These are phyloP conservation scores for Phrixothrix hirtus DNA, from an alignment of 2,888 invertebrate species.

Conservation along the genomic window DNA sequence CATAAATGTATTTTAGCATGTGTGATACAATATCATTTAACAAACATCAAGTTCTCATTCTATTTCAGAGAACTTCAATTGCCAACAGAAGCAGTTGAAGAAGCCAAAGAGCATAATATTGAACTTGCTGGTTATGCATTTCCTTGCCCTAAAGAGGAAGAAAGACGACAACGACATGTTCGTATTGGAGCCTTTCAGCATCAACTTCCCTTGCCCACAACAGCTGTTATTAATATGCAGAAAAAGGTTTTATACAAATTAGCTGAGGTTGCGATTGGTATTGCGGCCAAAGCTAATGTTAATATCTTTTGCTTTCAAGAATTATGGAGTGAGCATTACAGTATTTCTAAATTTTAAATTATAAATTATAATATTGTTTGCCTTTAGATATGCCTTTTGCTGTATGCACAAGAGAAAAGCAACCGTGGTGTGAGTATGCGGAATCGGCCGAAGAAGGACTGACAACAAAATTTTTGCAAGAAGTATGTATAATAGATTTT, in stretches of 20 bases:
- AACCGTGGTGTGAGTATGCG: slow-evolving; percentile 94
- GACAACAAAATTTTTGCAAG: slow-evolving; percentile 75
- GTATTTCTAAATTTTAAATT: neutral
- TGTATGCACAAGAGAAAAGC: slow-evolving; percentile 91
- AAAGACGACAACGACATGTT: slow-evolving; percentile 71
- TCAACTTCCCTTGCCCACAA: slow-evolving; percentile 75
- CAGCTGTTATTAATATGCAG: slow-evolving; percentile 71
- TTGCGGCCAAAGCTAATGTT: slow-evolving; percentile 77
- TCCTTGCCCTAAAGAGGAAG: slow-evolving; percentile 68
- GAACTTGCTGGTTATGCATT: slow-evolving; percentile 78
- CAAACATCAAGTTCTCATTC: no score
- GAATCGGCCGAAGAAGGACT: slow-evolving; percentile 85
- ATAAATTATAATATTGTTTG: no score
- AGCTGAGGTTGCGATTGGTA: slow-evolving; percentile 71
- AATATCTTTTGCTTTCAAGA: slow-evolving; percentile 95
- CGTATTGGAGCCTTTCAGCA: slow-evolving; percentile 89
- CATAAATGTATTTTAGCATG: no score
- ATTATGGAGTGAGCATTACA: slow-evolving; percentile 80
- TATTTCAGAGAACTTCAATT: no score
- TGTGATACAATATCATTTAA: no score
- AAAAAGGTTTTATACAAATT: slow-evolving; percentile 76
- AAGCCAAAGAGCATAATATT: no score
- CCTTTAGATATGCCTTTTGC: slow-evolving; percentile 96
- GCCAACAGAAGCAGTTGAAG: no score
- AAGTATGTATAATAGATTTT: no score